Conservation (phyloP, 35 echinoderm and acorn worm genomes). For the Ophiothrix spiculata region DNA sequence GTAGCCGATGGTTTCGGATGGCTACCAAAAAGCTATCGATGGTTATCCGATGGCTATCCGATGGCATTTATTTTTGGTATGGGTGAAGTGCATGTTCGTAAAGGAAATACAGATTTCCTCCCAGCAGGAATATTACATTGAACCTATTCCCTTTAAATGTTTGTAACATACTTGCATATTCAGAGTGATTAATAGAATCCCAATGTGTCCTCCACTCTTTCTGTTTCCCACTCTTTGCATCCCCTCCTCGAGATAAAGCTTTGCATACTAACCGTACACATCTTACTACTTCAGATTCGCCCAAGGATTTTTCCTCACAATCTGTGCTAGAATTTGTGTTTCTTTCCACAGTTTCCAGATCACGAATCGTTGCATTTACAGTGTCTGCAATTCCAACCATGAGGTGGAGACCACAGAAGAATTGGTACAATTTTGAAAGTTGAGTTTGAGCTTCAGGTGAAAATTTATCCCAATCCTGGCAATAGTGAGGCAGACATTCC, state of each 20-base stretch:
- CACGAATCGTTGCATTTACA: slow-evolving; percentile 21
- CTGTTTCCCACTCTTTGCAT: slow-evolving; percentile 19
- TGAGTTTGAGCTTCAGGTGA: neutral
- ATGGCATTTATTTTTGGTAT: too few species aligned
- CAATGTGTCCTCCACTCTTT: too few species aligned
- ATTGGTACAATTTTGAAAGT: slow-evolving; percentile 2
- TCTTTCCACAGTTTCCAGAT: neutral
- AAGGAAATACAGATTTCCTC: neutral
- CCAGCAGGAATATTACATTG: too few species aligned
- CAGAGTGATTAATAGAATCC: too few species aligned
- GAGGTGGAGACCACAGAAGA: slow-evolving; percentile 29
- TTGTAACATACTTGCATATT: too few species aligned
- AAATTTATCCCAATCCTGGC: neutral
- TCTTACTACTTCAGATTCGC: neutral
- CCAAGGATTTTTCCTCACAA: neutral
- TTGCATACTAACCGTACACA: slow-evolving; percentile 15
- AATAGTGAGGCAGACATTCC: slow-evolving; percentile 8
- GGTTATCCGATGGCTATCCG: too few species aligned
- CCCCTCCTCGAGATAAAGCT: slow-evolving; percentile 11
- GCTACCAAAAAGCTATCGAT: too few species aligned
- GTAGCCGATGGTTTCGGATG: too few species aligned
- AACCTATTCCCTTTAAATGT: too few species aligned
- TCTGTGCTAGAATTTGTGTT: neutral
- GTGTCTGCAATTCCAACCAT: slow-evolving; percentile 19
- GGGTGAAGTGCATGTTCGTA: too few species aligned